Percentiles rank a stretch among this genome's conserved stretches.
Evolutionary conservation across 2,113 vertebrate genomes (phyloP).

Genomic region (Notothenia rossii): DNA sequence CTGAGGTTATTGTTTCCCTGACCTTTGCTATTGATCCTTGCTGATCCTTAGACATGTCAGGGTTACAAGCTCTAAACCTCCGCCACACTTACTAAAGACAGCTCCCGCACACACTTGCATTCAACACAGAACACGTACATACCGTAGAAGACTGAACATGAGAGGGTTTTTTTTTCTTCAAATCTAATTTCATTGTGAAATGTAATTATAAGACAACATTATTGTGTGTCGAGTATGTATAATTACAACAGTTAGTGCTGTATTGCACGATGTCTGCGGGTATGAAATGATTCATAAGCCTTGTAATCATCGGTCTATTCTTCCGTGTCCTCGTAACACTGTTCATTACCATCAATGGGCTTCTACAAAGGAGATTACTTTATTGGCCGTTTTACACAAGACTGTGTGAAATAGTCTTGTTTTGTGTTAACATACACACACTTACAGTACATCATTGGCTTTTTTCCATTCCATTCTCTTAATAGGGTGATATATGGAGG

Average conservation of each 20-base stretch:
- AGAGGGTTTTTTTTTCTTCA: slow-evolving; percentile 20
- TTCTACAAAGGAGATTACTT: slow-evolving; percentile 47
- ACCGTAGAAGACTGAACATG: slow-evolving; percentile 7
- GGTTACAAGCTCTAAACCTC: slow-evolving; percentile 64
- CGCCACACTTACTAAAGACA: slow-evolving; percentile 47
- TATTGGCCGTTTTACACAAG: slow-evolving; percentile 50
- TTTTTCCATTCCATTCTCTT: slow-evolving; percentile 2
- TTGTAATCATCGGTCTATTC: slow-evolving; percentile 68
- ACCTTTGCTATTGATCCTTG: slow-evolving; percentile 81
- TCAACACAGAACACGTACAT: too few relatives aligned
- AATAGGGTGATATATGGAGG: background rate
- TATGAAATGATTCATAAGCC: slow-evolving; percentile 54
- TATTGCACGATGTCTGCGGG: slow-evolving; percentile 47
- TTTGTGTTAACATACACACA: slow-evolving; percentile 14
- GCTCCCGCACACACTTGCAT: background rate
- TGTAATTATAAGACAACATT: slow-evolving; percentile 70
- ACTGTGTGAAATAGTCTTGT: slow-evolving; percentile 26
- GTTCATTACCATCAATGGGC: slow-evolving; percentile 64
- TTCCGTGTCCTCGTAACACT: slow-evolving; percentile 54
- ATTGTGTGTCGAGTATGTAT: slow-evolving; percentile 63
- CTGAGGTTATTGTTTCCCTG: slow-evolving; percentile 64
- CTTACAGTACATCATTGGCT: background rate
- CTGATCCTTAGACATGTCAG: slow-evolving; percentile 82
- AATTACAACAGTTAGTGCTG: slow-evolving; percentile 74
- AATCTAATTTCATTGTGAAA: slow-evolving; percentile 47